Percentiles rank a stretch among this genome's conserved stretches.
Conservation (phyloP, 1,140 invertebrate species). For the Contarinia nasturtii region DNA sequence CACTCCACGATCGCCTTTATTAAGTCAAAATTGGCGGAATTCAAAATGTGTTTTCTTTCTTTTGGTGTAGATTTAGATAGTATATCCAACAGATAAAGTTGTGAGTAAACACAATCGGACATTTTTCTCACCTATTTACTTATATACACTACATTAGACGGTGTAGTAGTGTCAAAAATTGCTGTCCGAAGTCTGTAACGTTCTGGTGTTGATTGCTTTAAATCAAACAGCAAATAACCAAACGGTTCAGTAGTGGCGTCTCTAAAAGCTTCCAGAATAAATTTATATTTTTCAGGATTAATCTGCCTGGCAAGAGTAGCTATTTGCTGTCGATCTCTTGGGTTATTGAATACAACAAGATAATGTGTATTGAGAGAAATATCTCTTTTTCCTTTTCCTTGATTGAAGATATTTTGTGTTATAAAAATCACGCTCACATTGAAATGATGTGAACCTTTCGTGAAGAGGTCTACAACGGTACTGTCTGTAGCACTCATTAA, state of each 20-base stretch:
- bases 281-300: not conserved
- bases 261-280: not conserved
- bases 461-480: slow-evolving; percentile 4
- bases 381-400: not conserved
- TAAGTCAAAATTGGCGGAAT: not conserved
- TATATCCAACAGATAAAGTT: not conserved
- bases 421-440: slow-evolving; percentile 3
- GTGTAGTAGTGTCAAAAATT: not conserved
- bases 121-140: not conserved
- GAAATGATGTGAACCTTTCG: slow-evolving; percentile 3
- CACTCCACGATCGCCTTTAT: not conserved
- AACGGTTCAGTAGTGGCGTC: not conserved
- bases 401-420: too few relatives aligned
- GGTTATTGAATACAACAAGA: not conserved
- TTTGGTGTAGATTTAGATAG: not conserved
- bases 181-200: not conserved
- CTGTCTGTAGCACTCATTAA: slow-evolving; percentile 3
- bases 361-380: not conserved
- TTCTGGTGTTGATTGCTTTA: not conserved
- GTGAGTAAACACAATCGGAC: not conserved
- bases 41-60: not conserved
- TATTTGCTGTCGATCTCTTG: slow-evolving; percentile 1
- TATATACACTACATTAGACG: not conserved
- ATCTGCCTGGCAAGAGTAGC: not conserved
- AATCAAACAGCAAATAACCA: not conserved